Evolutionary conservation across 2,113 vertebrate genomes (phyloP), one percentile per base, ranked within the genome.

Genomic region (Erpornis zantholeuca): DNA sequence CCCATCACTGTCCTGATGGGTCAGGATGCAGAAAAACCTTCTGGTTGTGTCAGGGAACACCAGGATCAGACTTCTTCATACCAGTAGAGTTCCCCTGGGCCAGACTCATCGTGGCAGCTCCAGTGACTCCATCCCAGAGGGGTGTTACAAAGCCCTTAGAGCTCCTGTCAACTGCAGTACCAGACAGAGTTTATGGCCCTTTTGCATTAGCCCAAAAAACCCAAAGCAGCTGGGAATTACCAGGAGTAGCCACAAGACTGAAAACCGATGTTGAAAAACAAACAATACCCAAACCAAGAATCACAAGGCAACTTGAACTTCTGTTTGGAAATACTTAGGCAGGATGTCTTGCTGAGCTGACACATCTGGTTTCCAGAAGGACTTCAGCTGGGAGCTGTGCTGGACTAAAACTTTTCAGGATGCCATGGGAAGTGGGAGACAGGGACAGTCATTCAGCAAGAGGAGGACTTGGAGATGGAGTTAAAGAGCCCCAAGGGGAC

Each of bases 291-390:
- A 2, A 94, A 96, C 5, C 47, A 71, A 63, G 68, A 90, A 75
- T 88, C 76, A 92, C 84, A 95, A 94, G 61, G 33, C 89, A 92
- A 83, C 54, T 42, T 88, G 59, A 86, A 85, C 91, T 96, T 95
- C 56, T 94, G 70, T 92, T 69, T 90, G 69, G 96, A 94, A 96
- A 96, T 77, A 96, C 28, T 94, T 78, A 94, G 82, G 82, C 79
- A 86, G 90, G 84, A 96, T 72, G 56, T 88, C 94, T 82, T 82
- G 86, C 81, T 93, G 93, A 94, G 83, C 44, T 64, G 88, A 90
- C 78, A 90, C 96, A 97, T 93, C 92, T 97, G 92, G 95, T 77
- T 86, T 94, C 93, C 96, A 97, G 96, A 96, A 95, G 71, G 84
- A 77, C 52, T 88, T 82, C 40, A 73, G 84, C 88, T 90, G 72